Evolutionary conservation across 2,888 invertebrate genomes (phyloP).

Genomic region (Phyllotreta cruciferae): DNA sequence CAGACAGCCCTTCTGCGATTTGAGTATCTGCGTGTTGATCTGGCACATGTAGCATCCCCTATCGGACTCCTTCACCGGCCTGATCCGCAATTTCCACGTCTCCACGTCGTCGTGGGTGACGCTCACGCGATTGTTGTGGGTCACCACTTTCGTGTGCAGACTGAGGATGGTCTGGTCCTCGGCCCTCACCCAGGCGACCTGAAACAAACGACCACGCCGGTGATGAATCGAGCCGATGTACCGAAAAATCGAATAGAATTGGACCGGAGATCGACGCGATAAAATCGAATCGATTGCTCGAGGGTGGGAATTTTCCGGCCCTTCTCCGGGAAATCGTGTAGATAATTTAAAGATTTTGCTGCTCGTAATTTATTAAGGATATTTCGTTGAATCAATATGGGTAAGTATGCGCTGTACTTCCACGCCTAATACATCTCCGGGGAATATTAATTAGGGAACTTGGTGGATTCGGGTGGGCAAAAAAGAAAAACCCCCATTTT

Average conservation of each 20-base stretch:
- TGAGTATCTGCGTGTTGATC: slow-evolving; percentile 88
- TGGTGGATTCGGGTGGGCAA: neutral
- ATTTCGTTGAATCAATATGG: too few species aligned
- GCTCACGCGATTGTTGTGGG: slow-evolving; percentile 82
- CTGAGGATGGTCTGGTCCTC: slow-evolving; percentile 91
- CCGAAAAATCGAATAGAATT: slow-evolving; percentile 36
- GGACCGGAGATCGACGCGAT: slow-evolving; percentile 19
- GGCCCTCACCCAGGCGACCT: slow-evolving; percentile 90
- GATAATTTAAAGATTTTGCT: too few species aligned
- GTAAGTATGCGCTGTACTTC: too few species aligned
- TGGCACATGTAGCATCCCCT: slow-evolving; percentile 92
- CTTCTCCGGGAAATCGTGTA: too few species aligned
- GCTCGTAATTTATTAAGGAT: too few species aligned
- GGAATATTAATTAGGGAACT: slow-evolving; percentile 26
- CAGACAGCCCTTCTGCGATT: slow-evolving; percentile 85
- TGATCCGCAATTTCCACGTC: slow-evolving; percentile 86
- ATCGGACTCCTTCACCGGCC: slow-evolving; percentile 81
- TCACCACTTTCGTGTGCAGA: slow-evolving; percentile 83
- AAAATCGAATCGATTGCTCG: neutral
- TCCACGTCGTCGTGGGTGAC: slow-evolving; percentile 82
- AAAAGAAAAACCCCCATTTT: slow-evolving; percentile 19
- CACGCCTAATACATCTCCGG: neutral
- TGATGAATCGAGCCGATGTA: slow-evolving; percentile 36
- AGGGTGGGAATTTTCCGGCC: too few species aligned
- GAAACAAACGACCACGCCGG: slow-evolving; percentile 44